Percentiles rank a stretch among this genome's conserved stretches.
These are phyloP conservation scores for Dryococelus australis DNA, from an alignment of 2,888 invertebrate species.

Conservation along the genomic window DNA sequence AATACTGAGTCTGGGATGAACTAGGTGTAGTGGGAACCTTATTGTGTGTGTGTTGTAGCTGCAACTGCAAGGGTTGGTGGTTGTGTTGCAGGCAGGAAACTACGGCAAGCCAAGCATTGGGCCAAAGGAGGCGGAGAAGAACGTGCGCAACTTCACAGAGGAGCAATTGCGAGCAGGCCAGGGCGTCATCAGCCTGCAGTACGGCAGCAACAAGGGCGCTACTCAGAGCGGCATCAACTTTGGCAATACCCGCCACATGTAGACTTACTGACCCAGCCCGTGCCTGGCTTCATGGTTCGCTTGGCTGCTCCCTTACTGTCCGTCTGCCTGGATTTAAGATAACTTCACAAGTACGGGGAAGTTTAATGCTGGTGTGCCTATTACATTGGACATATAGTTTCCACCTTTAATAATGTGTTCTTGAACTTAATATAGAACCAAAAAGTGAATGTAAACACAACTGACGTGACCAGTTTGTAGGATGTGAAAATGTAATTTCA, in stretches of 20 bases:
- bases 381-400: no score
- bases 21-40: no score
- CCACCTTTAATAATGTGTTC: no score
- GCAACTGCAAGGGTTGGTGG: neutral
- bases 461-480: no score
- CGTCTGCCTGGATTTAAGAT: no score
- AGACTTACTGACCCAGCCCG: conserved; percentile 51
- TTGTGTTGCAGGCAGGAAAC: conserved; percentile 71
- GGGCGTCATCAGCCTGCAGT: conserved; percentile 92
- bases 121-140: conserved; percentile 96
- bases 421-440: no score
- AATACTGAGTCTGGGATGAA: no score
- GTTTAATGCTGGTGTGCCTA: no score
- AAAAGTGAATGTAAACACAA: no score
- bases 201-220: conserved; percentile 98
- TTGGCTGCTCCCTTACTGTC: no score
- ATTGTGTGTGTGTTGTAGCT: neutral
- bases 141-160: conserved; percentile 91
- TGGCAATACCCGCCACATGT: conserved; percentile 97
- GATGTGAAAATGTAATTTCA: no score
- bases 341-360: no score
- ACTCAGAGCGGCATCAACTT: conserved; percentile 96
- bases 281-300: neutral
- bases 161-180: conserved; percentile 94
- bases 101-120: conserved; percentile 90